Percentiles rank a stretch among this genome's conserved stretches.
Evolutionary conservation across 2,888 invertebrate species (phyloP).

Genomic region (Ennomos quercinarius): DNA sequence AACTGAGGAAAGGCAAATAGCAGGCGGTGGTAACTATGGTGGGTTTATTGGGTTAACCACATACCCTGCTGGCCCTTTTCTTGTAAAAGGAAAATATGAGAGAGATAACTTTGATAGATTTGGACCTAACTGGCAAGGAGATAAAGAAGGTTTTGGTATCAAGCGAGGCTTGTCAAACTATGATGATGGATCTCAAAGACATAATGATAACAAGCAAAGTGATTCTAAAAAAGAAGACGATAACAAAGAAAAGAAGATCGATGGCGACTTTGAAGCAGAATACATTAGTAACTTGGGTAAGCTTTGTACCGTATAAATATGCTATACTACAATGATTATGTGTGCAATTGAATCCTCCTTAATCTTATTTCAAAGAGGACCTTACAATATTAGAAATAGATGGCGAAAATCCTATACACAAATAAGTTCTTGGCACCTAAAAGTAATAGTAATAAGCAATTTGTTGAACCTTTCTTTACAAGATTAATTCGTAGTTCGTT

Average conservation of each 20-base stretch:
- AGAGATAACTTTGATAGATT: conserved; percentile 1
- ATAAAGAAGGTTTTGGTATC: not conserved
- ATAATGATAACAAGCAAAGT: not conserved
- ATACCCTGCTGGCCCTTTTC: conserved; percentile 19
- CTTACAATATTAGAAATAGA: too few relatives aligned
- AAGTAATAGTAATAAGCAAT: too few relatives aligned
- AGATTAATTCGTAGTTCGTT: too few relatives aligned
- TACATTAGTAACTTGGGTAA: conserved; percentile 5
- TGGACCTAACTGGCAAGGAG: not conserved
- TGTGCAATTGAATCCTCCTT: too few relatives aligned
- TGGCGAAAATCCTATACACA: too few relatives aligned
- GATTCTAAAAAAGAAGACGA: not conserved
- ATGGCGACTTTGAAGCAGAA: not conserved
- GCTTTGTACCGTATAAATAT: not conserved
- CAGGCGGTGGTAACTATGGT: conserved; percentile 20
- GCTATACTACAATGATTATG: too few relatives aligned
- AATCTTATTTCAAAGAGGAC: too few relatives aligned
- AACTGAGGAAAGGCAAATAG: conserved; percentile 13
- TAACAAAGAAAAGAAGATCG: not conserved
- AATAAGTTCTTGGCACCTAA: too few relatives aligned
- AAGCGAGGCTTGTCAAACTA: not conserved
- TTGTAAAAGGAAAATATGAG: conserved; percentile 22
- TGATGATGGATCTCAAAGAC: not conserved
- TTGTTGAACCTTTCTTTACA: too few relatives aligned
- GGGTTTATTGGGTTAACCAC: conserved; percentile 21